Evolutionary conservation across 2,888 invertebrate genomes (phyloP).

Genomic region (Caenorhabditis wallacei): DNA sequence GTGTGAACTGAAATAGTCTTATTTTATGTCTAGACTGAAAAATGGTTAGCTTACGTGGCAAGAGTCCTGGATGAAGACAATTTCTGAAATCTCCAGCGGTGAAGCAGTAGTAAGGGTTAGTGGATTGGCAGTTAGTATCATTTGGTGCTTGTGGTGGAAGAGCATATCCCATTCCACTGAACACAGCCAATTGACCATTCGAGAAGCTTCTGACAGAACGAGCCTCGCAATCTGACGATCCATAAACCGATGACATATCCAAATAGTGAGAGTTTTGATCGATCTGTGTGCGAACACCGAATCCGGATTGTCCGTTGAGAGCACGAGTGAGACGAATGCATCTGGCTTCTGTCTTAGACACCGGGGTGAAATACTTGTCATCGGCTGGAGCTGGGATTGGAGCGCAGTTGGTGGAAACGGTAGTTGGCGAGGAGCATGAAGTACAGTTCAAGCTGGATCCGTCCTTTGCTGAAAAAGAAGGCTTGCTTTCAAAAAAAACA

Average conservation of each 20-base stretch:
- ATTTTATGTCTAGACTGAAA: neutral
- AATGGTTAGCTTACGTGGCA: conserved; percentile 50
- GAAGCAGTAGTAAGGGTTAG: conserved; percentile 69
- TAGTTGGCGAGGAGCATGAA: conserved; percentile 91
- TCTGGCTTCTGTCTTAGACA: conserved; percentile 38
- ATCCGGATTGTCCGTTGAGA: conserved; percentile 91
- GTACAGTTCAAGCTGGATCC: conserved; percentile 74
- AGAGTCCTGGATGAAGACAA: conserved; percentile 75
- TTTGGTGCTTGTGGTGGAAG: conserved; percentile 68
- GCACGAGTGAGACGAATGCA: conserved; percentile 96
- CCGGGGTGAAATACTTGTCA: conserved; percentile 65
- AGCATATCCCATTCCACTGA: conserved; percentile 61
- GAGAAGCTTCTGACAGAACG: conserved; percentile 88
- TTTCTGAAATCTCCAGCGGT: conserved; percentile 75
- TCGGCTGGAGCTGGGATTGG: conserved; percentile 89
- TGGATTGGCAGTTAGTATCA: conserved; percentile 73
- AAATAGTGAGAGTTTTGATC: conserved; percentile 90
- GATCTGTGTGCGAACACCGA: conserved; percentile 84
- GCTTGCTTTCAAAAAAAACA: neutral
- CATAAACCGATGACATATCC: conserved; percentile 90
- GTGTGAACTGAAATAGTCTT: conserved; percentile 70
- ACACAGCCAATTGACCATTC: conserved; percentile 66
- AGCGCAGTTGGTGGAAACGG: conserved; percentile 92
- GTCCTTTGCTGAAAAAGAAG: conserved; percentile 54
- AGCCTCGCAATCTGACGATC: conserved; percentile 91